Evolutionary conservation across 2,888 invertebrate species (phyloP).

Genomic region (Schizaphis graminum): DNA sequence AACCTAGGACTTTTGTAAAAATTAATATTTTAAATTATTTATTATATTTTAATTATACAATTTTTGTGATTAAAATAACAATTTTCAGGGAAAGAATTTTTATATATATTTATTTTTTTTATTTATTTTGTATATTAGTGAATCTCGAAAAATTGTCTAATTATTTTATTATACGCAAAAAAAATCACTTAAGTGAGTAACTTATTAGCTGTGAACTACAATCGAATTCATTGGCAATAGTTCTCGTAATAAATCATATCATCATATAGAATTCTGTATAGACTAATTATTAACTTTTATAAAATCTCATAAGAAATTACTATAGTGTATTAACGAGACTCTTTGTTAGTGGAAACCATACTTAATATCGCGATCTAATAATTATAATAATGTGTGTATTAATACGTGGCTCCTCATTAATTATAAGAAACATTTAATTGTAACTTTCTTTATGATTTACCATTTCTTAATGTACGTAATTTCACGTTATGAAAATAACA

Average conservation of each 20-base stretch:
- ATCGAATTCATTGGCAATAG: not conserved
- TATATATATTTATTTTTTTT: too few species aligned
- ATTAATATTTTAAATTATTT: not conserved
- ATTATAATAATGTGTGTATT: not conserved
- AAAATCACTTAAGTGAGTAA: not conserved
- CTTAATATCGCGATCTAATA: not conserved
- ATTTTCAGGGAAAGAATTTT: not conserved
- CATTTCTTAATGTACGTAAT: not conserved
- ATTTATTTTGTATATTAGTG: too few species aligned
- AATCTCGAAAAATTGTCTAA: not conserved
- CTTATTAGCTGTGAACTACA: not conserved
- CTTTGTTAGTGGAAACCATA: not conserved
- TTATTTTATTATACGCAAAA: not conserved
- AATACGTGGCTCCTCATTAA: not conserved
- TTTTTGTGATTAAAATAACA: too few species aligned
- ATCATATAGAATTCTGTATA: not conserved
- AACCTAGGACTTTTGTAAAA: not conserved
- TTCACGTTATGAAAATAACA: not conserved
- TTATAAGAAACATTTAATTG: not conserved
- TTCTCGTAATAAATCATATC: not conserved
- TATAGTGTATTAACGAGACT: not conserved
- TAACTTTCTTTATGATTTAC: not conserved
- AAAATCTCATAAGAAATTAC: not conserved
- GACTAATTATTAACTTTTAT: not conserved
- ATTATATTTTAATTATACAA: not conserved